Percentiles rank a stretch among this genome's conserved stretches.
These are phyloP conservation scores for Zaprionus tsacasi DNA, from an alignment of 1,140 invertebrate genomes.

Conservation along the genomic window DNA sequence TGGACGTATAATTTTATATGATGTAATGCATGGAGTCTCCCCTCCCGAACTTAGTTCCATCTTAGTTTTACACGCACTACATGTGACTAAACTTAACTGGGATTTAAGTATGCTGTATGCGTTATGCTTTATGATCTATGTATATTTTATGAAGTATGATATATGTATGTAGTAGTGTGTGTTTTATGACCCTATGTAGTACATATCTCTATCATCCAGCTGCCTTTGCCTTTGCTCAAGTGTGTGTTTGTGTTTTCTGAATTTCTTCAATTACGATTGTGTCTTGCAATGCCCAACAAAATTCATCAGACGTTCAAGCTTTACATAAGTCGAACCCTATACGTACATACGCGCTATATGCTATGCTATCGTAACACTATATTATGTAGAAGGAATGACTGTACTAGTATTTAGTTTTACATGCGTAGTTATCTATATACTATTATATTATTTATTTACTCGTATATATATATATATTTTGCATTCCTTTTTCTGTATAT, in stretches of 20 bases:
- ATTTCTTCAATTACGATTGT: slow-evolving; percentile 73
- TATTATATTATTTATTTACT: slow-evolving; percentile 49
- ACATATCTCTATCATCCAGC: slow-evolving; percentile 38
- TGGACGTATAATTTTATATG: slow-evolving; percentile 71
- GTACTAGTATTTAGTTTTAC: slow-evolving; percentile 44
- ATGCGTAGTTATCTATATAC: slow-evolving; percentile 60
- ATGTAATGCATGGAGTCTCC: slow-evolving; percentile 37
- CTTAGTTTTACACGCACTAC: slow-evolving; percentile 38
- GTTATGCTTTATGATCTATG: slow-evolving; percentile 26
- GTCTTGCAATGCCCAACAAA: slow-evolving; percentile 81
- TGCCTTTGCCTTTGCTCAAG: slow-evolving; percentile 30
- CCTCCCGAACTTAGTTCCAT: slow-evolving; percentile 49
- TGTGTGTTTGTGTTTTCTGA: slow-evolving; percentile 26
- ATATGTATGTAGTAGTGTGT: slow-evolving; percentile 36
- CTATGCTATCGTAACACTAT: slow-evolving; percentile 47
- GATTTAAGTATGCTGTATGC: slow-evolving; percentile 36
- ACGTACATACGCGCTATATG: slow-evolving; percentile 54
- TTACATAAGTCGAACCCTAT: slow-evolving; percentile 73
- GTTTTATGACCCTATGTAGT: slow-evolving; percentile 3
- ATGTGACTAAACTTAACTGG: slow-evolving; percentile 50
- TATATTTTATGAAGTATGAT: slow-evolving; percentile 34
- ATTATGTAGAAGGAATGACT: slow-evolving; percentile 77
- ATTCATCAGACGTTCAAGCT: slow-evolving; percentile 74
- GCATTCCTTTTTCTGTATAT: slow-evolving; percentile 58
- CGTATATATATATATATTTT: slow-evolving; percentile 32